phyloP scores from a whole-genome alignment of 2,113 vertebrate species.

The Laterallus jamaicensis region DNA sequence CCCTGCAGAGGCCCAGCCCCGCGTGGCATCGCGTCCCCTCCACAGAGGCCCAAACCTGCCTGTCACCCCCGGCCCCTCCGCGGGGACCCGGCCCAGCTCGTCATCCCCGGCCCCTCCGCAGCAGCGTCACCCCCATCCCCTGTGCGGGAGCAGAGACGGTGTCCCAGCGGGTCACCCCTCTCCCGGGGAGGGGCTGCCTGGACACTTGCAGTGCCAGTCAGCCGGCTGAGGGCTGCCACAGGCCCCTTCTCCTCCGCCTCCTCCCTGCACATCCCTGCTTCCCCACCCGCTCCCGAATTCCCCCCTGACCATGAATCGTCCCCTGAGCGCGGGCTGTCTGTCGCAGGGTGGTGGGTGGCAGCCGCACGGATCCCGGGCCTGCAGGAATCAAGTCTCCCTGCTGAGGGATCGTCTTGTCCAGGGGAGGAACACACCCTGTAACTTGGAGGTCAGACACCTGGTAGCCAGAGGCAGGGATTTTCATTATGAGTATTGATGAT shows the following conservation, averaged over 20 bases:
- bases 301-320: neutral
- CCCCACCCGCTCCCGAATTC: neutral
- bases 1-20: neutral
- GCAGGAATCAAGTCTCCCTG: neutral
- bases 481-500: neutral
- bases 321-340: neutral
- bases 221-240: neutral
- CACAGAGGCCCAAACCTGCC: rapidly evolving
- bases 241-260: neutral
- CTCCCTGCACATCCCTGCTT: neutral
- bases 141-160: neutral
- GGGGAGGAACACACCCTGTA: rapidly evolving
- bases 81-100: neutral
- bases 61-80: neutral
- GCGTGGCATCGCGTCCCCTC: neutral
- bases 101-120: too few species aligned
- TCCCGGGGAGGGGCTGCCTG: neutral
- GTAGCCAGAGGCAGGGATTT: neutral
- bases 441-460: neutral
- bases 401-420: neutral
- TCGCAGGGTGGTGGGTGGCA: neutral
- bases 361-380: neutral
- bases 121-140: too few species aligned
- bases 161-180: neutral
- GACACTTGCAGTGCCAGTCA: neutral